These are phyloP conservation scores for Xylophagus ater DNA, from an alignment of 2,888 invertebrate genomes.

Conservation along the genomic window DNA sequence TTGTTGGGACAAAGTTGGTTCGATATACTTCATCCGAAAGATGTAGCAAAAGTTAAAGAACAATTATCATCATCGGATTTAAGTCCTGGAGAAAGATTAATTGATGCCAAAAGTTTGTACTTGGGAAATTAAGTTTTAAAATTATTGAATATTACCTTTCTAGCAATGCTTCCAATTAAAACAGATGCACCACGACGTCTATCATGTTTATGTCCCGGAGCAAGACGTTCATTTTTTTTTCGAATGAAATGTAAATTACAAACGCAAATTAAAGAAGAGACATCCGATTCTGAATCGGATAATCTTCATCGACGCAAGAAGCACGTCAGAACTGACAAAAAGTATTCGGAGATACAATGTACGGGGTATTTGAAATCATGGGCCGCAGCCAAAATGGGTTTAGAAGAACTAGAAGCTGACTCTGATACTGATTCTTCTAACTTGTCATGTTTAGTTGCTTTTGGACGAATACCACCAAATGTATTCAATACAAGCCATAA, in stretches of 20 bases:
- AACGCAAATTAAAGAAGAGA: constrained; percentile 61
- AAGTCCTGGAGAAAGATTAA: constrained; percentile 75
- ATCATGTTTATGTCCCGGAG: constrained; percentile 74
- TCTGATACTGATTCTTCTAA: constrained; percentile 48
- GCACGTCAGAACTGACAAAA: constrained; percentile 52
- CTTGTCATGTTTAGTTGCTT: constrained; percentile 78
- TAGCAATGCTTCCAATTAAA: constrained; percentile 86
- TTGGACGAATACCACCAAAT: constrained; percentile 62
- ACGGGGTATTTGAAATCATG: constrained; percentile 89
- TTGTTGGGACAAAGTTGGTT: constrained; percentile 86
- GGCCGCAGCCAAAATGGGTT: constrained; percentile 66
- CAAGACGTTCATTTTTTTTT: constrained; percentile 85
- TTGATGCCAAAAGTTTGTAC: constrained; percentile 80
- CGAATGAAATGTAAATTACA: constrained; percentile 73
- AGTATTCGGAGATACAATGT: constrained; percentile 82
- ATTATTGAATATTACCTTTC: constrained; percentile 2
- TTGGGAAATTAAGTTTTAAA: constrained; percentile 4
- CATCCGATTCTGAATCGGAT: constrained; percentile 31
- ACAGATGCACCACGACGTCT: constrained; percentile 68
- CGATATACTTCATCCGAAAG: constrained; percentile 88
- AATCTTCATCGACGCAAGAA: constrained; percentile 57
- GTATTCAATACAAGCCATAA: constrained; percentile 43
- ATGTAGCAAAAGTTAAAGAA: constrained; percentile 89
- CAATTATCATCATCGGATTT: constrained; percentile 85
- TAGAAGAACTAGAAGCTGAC: constrained; percentile 55